These are phyloP conservation scores for Morpho deidamia DNA, from an alignment of 2,888 invertebrate genomes.

Conservation along the genomic window DNA sequence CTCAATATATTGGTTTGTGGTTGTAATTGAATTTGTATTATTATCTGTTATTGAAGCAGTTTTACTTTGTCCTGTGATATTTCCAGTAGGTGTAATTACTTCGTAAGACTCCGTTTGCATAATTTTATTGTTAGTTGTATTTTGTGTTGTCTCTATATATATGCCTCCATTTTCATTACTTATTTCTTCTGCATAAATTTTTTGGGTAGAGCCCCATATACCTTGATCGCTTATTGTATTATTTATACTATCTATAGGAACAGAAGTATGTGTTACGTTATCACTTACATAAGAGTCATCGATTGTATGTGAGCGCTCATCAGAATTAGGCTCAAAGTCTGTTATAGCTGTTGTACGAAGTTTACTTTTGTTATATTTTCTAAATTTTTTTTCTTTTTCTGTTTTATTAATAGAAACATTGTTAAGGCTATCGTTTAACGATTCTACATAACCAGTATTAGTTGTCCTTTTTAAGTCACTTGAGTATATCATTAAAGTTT, in stretches of 20 bases:
- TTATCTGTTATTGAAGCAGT: too few species aligned
- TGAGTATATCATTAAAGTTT: background rate
- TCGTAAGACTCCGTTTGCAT: background rate
- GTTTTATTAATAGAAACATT: background rate
- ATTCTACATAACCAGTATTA: background rate
- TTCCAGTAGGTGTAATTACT: background rate
- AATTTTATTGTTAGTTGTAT: background rate
- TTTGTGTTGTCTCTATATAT: background rate
- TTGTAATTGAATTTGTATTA: too few species aligned
- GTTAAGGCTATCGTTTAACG: background rate
- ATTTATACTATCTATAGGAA: background rate
- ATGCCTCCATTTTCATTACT: background rate
- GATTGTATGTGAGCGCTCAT: background rate
- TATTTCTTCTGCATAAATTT: background rate
- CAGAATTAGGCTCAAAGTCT: conserved; percentile 7
- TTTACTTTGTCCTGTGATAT: background rate
- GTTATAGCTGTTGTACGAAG: conserved; percentile 2
- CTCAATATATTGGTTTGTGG: background rate
- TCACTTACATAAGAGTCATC: conserved; percentile 5
- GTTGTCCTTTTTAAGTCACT: background rate
- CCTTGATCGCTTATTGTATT: background rate
- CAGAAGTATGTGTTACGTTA: background rate
- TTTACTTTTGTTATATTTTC: conserved; percentile 1
- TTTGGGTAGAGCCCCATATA: conserved; percentile 1
- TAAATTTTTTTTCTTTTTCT: background rate